Evolutionary conservation across 1,140 invertebrate species (phyloP).

Genomic region (Papilio aristodemus): DNA sequence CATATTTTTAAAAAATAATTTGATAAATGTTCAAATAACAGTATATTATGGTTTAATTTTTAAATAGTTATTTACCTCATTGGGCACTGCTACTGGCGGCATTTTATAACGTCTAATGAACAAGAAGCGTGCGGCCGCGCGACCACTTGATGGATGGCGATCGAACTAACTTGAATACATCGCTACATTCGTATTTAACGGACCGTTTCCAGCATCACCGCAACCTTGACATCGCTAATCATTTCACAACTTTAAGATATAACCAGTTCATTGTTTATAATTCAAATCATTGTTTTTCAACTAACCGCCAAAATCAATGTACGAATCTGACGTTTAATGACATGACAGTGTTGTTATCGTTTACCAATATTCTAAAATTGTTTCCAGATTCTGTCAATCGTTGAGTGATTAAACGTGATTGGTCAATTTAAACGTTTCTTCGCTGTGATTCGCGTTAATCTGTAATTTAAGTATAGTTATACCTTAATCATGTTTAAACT

Average conservation of each 20-base stretch:
- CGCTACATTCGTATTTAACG: slow-evolving; percentile 56
- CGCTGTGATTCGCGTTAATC: neutral
- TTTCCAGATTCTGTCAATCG: slow-evolving; percentile 5
- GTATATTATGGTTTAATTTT: slow-evolving; percentile 2
- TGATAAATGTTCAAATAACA: slow-evolving; percentile 22
- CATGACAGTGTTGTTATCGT: slow-evolving; percentile 12
- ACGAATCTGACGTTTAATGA: slow-evolving; percentile 19
- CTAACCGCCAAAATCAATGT: slow-evolving; percentile 26
- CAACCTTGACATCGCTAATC: slow-evolving; percentile 61
- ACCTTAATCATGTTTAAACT: too few relatives aligned
- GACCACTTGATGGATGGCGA: slow-evolving; percentile 37
- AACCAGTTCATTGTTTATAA: too few relatives aligned
- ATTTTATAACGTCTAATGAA: slow-evolving; percentile 45
- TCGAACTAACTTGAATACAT: slow-evolving; percentile 55
- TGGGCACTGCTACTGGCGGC: slow-evolving; percentile 72
- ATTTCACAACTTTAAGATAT: neutral
- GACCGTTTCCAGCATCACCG: slow-evolving; percentile 40
- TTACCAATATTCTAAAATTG: neutral
- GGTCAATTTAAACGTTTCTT: neutral
- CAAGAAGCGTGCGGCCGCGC: slow-evolving; percentile 36
- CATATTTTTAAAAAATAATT: neutral
- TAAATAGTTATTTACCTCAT: slow-evolving; percentile 59
- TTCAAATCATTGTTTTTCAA: slow-evolving; percentile 40
- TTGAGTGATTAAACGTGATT: slow-evolving; percentile 19
- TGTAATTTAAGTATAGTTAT: too few relatives aligned